These are phyloP conservation scores for Furnarius figulus DNA, from an alignment of 2,113 vertebrate genomes.

Conservation along the genomic window DNA sequence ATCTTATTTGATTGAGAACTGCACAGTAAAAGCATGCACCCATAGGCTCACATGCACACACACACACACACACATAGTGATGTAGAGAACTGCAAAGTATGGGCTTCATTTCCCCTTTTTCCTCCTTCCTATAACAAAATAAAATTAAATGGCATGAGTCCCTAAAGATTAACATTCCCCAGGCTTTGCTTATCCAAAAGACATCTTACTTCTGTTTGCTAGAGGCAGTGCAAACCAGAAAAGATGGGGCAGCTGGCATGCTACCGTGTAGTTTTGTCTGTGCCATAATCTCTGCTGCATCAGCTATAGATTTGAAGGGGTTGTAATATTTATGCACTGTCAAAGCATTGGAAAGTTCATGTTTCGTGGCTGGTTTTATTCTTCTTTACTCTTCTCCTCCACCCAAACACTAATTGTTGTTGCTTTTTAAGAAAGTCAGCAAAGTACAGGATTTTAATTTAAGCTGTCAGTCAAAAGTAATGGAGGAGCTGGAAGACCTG, in stretches of 20 bases:
- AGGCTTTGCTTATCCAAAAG: background rate
- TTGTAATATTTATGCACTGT: background rate
- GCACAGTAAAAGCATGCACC: background rate
- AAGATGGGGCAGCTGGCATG: background rate
- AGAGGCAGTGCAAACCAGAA: background rate
- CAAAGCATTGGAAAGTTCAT: background rate
- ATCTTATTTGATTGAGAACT: background rate
- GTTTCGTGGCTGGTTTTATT: background rate
- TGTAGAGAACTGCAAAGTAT: background rate
- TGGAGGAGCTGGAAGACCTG: background rate
- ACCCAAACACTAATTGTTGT: background rate
- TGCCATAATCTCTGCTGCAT: background rate
- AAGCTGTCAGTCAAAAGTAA: slow-evolving; percentile 19
- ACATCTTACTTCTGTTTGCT: background rate
- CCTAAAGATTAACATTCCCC: background rate
- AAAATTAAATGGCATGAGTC: background rate
- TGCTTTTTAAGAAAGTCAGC: slow-evolving; percentile 7
- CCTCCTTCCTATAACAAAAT: background rate
- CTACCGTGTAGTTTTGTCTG: fast-evolving
- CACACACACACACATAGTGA: background rate
- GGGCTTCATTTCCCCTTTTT: background rate
- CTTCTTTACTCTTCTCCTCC: background rate
- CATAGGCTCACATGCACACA: fast-evolving
- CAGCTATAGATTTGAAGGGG: background rate
- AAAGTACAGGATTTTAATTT: slow-evolving; percentile 22